Evolutionary conservation across 92 coral and sea anemone genomes (phyloP), one percentile per base, ranked within the genome.

Genomic region (Pocillopora grandis): DNA sequence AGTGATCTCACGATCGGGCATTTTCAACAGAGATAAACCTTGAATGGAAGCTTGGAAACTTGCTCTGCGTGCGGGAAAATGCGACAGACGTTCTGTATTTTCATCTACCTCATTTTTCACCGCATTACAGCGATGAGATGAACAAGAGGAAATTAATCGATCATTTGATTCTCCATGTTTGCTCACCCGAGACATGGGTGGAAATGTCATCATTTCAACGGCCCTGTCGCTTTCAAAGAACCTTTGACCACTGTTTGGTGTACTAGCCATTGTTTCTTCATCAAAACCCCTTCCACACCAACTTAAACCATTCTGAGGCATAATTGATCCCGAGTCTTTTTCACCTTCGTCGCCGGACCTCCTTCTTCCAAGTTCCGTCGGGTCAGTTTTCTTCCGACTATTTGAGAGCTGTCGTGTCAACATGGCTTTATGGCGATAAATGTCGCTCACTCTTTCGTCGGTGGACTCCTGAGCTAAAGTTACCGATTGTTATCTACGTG

Each of bases 361-460:
- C 10, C n/a, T 42, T 7, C 8, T n/a, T 69, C 21, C 75, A 11
- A 80, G 58, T 9, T 80, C 76, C 20, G 58, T 58, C 6, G 76
- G 13, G 55, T 67, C 52, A 42, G 8, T 80, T 58, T 19, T 80
- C 36, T 76, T 69, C 70, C 84, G 63, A 16, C 58, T 14, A 12
- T 58, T 59, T 80, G 66, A 18, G 19, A 69, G 37, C 57, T 70
- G 56, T 13, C 66, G 14, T 19, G 66, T 57, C 14, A 58, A 69
- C 57, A 14, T 12, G n/a, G 76, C 76, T 49, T 35, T 80, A 3
- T 10, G 56, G 68, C 18, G 70, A 69, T 57, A 58, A 15, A 17
- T 17, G 58, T 2, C 48, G 36, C 18, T 69, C 84, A 70, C 84
- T 68, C 37, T 33, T 80, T 31, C 67, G 66, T 80, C 84, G 84